A percentile compares a stretch with the other conserved stretches of the same genome.
phyloP scores from a whole-genome alignment of 2,113 vertebrate species.

The Coracopsis vasa region DNA sequence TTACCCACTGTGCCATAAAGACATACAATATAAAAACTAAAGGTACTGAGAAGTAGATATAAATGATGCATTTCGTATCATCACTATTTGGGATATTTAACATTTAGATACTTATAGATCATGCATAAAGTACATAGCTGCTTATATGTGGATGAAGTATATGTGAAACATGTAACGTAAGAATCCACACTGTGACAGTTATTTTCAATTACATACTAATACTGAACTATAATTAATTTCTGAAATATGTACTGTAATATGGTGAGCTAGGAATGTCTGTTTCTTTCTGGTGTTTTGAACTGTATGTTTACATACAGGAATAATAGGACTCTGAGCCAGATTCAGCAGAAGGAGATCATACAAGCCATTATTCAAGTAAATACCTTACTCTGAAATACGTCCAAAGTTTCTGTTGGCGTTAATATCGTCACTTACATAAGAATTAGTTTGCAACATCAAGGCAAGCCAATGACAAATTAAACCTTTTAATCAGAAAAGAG shows the following conservation, averaged over 20 bases:
- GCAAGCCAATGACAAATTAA: neutral
- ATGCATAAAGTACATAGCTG: neutral
- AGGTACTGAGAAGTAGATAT: neutral
- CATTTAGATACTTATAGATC: neutral
- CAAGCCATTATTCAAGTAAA: neutral
- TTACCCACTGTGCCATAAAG: neutral
- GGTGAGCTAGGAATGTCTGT: neutral
- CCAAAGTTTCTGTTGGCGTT: neutral
- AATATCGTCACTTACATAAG: neutral
- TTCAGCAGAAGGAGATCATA: neutral
- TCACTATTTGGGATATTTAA: neutral
- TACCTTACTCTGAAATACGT: neutral
- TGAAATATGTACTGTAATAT: neutral
- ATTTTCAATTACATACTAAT: neutral
- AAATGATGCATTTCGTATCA: neutral
- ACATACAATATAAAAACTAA: neutral
- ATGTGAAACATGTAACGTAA: rapidly evolving
- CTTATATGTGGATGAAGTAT: neutral
- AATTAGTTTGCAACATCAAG: neutral
- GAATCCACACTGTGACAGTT: neutral
- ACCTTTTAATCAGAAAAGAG: neutral
- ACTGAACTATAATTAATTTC: neutral
- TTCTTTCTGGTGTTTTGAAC: neutral
- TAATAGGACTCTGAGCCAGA: neutral
- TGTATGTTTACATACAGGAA: neutral